A percentile compares a stretch with the other conserved stretches of the same genome.
These are phyloP conservation scores for Cryptomyrus ogoouensis DNA, from an alignment of 2,113 vertebrate genomes.

Conservation along the genomic window DNA sequence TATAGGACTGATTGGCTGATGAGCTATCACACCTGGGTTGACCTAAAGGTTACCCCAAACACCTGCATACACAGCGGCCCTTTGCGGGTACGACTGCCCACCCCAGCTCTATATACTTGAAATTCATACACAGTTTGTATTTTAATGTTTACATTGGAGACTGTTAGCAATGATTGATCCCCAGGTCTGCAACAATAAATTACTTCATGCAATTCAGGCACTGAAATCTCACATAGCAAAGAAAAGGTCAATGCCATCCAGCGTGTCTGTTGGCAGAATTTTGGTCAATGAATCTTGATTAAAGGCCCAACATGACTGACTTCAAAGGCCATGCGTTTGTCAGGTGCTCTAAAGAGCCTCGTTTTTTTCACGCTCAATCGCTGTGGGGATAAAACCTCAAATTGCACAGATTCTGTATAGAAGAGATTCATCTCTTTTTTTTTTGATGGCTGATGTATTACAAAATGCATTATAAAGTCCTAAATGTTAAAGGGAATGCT, in stretches of 20 bases:
- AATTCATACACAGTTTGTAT: background rate
- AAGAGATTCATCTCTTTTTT: background rate
- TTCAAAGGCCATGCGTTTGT: background rate
- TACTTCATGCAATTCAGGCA: background rate
- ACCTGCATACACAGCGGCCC: background rate
- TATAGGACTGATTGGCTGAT: background rate
- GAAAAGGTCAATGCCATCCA: background rate
- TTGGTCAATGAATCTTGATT: constrained; percentile 7
- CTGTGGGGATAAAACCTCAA: background rate
- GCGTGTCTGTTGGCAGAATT: background rate
- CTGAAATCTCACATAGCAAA: background rate
- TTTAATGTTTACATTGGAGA: background rate
- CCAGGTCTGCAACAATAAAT: background rate
- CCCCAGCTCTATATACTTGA: background rate
- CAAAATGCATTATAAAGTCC: background rate
- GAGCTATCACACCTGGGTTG: background rate
- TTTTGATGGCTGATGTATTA: background rate
- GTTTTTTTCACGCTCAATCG: background rate
- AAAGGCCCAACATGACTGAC: background rate
- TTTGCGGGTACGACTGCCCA: background rate
- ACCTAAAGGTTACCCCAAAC: background rate
- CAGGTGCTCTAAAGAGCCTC: background rate
- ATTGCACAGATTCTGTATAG: background rate
- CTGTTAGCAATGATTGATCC: background rate
- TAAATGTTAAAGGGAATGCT: background rate